Percentiles rank a stretch among this genome's conserved stretches.
These are phyloP conservation scores for Tupiocoris notatus DNA, from an alignment of 2,888 invertebrate genomes.

Conservation along the genomic window DNA sequence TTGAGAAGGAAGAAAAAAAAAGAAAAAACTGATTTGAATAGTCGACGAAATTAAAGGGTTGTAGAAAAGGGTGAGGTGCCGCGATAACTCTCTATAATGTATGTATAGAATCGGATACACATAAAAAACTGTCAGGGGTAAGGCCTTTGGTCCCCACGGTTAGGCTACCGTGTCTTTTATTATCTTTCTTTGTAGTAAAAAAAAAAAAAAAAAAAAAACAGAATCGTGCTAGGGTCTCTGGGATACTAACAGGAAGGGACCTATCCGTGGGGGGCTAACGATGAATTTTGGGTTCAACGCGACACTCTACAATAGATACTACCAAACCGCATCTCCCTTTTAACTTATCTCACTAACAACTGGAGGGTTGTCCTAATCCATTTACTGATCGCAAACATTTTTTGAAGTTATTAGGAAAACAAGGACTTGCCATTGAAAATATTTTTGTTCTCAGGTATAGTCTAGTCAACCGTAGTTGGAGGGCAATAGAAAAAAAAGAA, in stretches of 20 bases:
- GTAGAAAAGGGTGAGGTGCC: conserved; percentile 40
- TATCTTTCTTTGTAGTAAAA: neutral
- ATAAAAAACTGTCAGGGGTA: conserved; percentile 46
- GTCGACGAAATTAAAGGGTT: conserved; percentile 50
- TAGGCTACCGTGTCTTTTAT: conserved; percentile 25
- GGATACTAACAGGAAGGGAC: neutral
- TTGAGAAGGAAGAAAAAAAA: conserved; percentile 45
- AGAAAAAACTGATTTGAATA: conserved; percentile 50
- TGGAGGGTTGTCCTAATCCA: neutral
- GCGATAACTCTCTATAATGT: conserved; percentile 49
- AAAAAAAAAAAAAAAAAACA: neutral
- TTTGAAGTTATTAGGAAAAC: neutral
- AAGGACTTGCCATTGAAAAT: no score
- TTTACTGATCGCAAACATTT: neutral
- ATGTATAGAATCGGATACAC: conserved; percentile 50
- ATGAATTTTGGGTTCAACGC: conserved; percentile 19
- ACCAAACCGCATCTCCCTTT: conserved; percentile 40
- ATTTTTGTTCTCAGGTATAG: no score
- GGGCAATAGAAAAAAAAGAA: no score
- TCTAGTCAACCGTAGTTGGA: no score
- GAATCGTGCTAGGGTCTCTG: neutral
- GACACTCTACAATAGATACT: conserved; percentile 3
- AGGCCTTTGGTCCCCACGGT: neutral
- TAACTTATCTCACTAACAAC: conserved; percentile 38
- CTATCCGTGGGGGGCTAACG: conserved; percentile 31